These are phyloP conservation scores for Chaenodraco wilsoni DNA, from an alignment of 2,797 vertebrate genomes.

Conservation along the genomic window DNA sequence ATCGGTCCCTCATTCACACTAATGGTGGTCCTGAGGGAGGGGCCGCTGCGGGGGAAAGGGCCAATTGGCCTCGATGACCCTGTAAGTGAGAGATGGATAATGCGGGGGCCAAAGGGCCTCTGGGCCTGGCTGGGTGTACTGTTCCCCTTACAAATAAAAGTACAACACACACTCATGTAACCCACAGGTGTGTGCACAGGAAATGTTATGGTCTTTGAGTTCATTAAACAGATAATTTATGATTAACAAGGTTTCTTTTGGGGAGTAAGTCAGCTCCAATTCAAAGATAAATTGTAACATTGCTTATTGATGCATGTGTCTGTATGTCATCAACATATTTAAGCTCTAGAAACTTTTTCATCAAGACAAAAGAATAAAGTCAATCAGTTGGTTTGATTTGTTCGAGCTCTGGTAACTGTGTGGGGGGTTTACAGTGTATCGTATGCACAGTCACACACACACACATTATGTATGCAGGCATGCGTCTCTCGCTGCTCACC, in stretches of 20 bases:
- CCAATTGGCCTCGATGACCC: conserved; percentile 51
- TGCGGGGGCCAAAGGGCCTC: conserved; percentile 40
- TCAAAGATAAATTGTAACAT: no score
- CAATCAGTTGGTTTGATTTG: no score
- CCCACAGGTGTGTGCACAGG: not conserved
- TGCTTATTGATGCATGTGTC: no score
- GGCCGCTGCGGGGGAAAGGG: conserved; percentile 35
- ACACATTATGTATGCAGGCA: conserved; percentile 17
- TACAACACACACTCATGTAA: conserved; percentile 2
- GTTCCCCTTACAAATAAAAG: conserved; percentile 32
- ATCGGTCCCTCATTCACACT: conserved; percentile 15
- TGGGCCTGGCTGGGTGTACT: conserved; percentile 36
- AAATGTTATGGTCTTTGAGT: no score
- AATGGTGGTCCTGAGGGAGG: conserved; percentile 50
- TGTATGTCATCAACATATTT: no score
- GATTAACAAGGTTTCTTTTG: no score
- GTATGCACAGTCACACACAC: conserved; percentile 21
- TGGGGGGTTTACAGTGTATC: not conserved
- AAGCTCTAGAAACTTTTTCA: no score
- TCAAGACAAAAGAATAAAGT: no score
- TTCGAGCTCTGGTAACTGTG: no score
- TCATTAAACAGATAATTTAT: no score
- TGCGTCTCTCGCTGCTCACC: conserved; percentile 9
- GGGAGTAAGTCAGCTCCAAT: no score
- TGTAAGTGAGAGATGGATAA: conserved; percentile 62